Evolutionary conservation across 2,888 invertebrate genomes (phyloP), one percentile per base, ranked within the genome.

Genomic region (Andricus curvator): DNA sequence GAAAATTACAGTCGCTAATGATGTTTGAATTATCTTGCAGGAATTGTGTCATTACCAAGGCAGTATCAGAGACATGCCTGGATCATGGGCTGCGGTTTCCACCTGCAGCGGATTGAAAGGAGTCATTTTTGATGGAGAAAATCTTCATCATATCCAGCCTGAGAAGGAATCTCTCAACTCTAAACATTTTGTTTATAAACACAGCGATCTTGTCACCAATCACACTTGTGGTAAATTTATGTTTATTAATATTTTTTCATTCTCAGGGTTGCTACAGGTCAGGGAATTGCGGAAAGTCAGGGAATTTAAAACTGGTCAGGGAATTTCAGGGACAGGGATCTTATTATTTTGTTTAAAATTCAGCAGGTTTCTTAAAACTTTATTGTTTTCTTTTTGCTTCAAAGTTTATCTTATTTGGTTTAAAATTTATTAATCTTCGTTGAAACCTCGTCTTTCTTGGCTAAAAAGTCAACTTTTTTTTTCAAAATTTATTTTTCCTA

Each of bases 71-170:
- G 96, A 95, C 81, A 94, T 94, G 85, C 94, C 94, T 2, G 93
- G 94, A 80, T 98, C 98, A 5, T 96, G 96, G 95, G 97, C 95
- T 78, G 98, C 98, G 1, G 91, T 98, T 77, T 98, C 98, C 77
- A 97, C 97, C 6, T 98, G 98, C 91, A 93, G 93, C 82, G 96
- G 96, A 70, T 93, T 96, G 64, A 95, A 96, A 77, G 98, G 98
- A 11, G 94, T 97, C 82, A 94, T 98, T 83, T 97, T 95, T 91
- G 97, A 98, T 91, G 97, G 97, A 48, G 91, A 94, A 82, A 95
- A 95, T 82, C 95, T 96, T 92, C 96, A 96, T 92, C 97, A 97
- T 91, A 95, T 98, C 78, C 94, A 95, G n/a, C 89, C 93, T 84
- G 80, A 91, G 93, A 93, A 91, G 17, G 93, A 93, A 56, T 91